Evolutionary conservation across 2,113 vertebrate species (phyloP).

Genomic region (Tachuris rubrigastra): DNA sequence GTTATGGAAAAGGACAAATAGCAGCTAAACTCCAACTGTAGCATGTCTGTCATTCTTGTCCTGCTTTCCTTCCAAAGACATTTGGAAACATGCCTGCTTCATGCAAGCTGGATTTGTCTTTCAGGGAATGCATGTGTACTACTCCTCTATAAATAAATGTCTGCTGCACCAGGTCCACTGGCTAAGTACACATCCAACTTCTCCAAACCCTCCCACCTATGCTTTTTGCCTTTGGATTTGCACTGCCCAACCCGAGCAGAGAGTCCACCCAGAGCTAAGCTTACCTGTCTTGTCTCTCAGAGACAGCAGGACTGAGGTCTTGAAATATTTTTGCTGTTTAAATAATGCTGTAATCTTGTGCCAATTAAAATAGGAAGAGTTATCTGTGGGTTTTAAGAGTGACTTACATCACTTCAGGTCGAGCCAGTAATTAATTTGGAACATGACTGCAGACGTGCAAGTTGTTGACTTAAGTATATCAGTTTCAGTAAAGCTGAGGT

Average conservation of each 20-base stretch:
- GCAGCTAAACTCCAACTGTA: background rate
- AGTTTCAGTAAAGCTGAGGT: background rate
- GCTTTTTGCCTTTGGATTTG: background rate
- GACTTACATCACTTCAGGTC: background rate
- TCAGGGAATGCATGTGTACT: background rate
- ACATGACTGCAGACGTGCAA: background rate
- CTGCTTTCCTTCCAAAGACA: background rate
- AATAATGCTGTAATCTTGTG: background rate
- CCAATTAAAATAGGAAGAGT: background rate
- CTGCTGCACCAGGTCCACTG: background rate
- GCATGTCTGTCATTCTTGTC: background rate
- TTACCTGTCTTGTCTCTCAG: background rate
- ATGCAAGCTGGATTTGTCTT: background rate
- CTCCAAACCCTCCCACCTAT: background rate
- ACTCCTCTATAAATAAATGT: background rate
- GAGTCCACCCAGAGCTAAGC: background rate
- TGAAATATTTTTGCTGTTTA: background rate
- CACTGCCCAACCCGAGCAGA: background rate
- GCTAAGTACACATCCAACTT: background rate
- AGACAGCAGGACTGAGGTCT: background rate
- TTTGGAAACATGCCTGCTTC: background rate
- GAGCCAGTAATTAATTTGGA: background rate
- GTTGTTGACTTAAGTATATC: background rate
- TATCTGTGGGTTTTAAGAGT: background rate
- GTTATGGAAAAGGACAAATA: background rate